Conservation (phyloP, 53 echinoderm and acorn worm genomes). For the Stichopus horrens region DNA sequence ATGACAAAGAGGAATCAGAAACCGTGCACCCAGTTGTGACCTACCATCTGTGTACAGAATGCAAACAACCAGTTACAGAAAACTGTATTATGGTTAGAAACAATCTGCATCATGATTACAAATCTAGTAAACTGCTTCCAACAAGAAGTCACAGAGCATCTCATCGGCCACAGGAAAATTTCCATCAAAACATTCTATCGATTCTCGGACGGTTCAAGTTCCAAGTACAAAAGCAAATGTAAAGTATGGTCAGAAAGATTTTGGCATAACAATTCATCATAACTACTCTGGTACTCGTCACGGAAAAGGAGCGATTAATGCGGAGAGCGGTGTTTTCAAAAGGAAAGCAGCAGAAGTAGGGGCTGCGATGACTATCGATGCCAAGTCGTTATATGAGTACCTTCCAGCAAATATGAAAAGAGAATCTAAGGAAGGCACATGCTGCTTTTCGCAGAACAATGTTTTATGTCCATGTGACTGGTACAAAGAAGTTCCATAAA, state of each 20-base stretch:
- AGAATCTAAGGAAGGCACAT: constrained; percentile 63
- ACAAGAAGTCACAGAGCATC: constrained; percentile 21
- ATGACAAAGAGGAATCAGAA: constrained; percentile 59
- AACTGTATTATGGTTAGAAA: constrained; percentile 45
- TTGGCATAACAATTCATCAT: constrained; percentile 36
- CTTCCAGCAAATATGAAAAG: no score
- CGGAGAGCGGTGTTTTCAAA: constrained; percentile 77
- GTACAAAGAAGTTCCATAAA: constrained; percentile 58
- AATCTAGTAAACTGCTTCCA: constrained; percentile 64
- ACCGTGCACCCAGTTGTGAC: constrained; percentile 64
- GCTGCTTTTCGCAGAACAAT: constrained; percentile 52
- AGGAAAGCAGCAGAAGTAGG: constrained; percentile 54
- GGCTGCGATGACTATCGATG: no score
- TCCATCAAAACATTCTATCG: constrained; percentile 27
- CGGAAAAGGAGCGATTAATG: constrained; percentile 78
- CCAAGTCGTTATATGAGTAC: no score
- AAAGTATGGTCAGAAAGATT: constrained; percentile 49
- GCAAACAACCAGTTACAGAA: constrained; percentile 38
- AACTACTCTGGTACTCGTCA: constrained; percentile 63
- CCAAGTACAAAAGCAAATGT: constrained; percentile 62
- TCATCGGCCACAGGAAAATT: constrained; percentile 21
- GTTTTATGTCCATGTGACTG: constrained; percentile 45
- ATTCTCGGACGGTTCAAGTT: constrained; percentile 61
- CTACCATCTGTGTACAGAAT: constrained; percentile 52
- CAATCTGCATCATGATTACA: constrained; percentile 56